Base-by-base conservation (phyloP, 1,140 invertebrate genomes). In the Scylla paramamosain region DNA sequence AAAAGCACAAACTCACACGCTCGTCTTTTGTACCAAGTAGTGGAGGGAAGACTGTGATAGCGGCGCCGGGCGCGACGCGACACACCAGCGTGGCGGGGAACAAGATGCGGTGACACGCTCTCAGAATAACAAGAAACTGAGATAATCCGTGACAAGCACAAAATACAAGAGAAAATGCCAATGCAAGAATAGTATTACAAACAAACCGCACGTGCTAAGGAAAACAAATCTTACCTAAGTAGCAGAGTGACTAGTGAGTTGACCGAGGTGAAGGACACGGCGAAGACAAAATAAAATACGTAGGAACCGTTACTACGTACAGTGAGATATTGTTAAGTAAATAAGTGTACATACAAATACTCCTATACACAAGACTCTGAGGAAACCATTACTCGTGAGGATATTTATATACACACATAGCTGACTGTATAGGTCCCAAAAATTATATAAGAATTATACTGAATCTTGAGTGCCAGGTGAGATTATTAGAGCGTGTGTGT, bases 391-490 rank as follows among this genome's bases (percentile, higher is more conserved):
- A 48, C 88, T 46, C 16, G 39, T 52, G 31, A 52, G 39, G 88
- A 25, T 90, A 46, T 46, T 46, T 48, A 46, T 46, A 90, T 46
- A 46, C 48, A 90, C 45, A 90, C 45, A 90, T 48, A 48, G 88
- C 14, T 90, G 20, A 90, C 46, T 87, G 29, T 59, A 93, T 87
- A 93, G 92, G 92, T 93, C 92, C 92, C 92, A 93, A 93, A 83
- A 84, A 45, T 92, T 82, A 84, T 93, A 86, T 52, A 86, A 87
- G 52, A 52, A 48, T 87, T 87, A 93, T 25, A n/a, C 67, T n/a
- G 67, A 77, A 77, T 77, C 67, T 77, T 77, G 52, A 84, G 59
- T 87, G 52, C 77, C 25, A 28, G 29, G n/a, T 83, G 67, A 92
- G 20, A 29, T 45, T 31, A 94, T 29, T 93, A 32, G 82, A 86